These are phyloP conservation scores for Sebastes minor DNA, from an alignment of 2,797 vertebrate species.

Conservation along the genomic window DNA sequence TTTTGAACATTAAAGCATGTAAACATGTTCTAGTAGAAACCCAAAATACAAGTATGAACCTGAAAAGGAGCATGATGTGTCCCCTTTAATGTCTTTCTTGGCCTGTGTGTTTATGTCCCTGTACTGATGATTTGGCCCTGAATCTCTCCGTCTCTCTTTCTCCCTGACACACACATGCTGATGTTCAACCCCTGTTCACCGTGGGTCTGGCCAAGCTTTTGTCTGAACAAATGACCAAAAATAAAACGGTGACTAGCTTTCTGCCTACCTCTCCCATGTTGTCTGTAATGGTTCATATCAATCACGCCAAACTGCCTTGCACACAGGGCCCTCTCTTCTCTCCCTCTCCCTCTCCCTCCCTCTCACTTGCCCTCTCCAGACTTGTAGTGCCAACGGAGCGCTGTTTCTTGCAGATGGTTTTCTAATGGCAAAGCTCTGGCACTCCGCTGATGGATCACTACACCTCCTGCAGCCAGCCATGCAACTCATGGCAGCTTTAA, in stretches of 20 bases:
- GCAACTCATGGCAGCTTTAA: constrained; percentile 70
- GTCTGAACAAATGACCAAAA: constrained; percentile 71
- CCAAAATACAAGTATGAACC: neutral
- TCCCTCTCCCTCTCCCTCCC: constrained; percentile 10
- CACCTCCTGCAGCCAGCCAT: constrained; percentile 72
- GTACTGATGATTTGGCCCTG: constrained; percentile 11
- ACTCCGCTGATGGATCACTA: constrained; percentile 71
- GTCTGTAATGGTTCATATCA: constrained; percentile 78
- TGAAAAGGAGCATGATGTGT: neutral
- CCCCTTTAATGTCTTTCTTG: neutral
- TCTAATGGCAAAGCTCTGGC: constrained; percentile 71
- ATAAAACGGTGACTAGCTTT: constrained; percentile 69
- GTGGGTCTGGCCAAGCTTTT: constrained; percentile 49
- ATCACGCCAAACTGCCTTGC: constrained; percentile 73
- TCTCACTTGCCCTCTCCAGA: constrained; percentile 52
- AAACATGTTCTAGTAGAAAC: too few species aligned
- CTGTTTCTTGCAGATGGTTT: constrained; percentile 78
- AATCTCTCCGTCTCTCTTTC: neutral
- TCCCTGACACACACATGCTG: neutral
- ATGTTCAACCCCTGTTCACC: constrained; percentile 18
- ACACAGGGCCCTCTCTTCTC: constrained; percentile 32
- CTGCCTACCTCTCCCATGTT: constrained; percentile 66
- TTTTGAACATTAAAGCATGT: neutral
- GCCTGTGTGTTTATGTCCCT: constrained; percentile 24
- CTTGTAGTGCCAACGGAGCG: constrained; percentile 67